phyloP scores from a whole-genome alignment of 2,797 vertebrate genomes.

The Schizopygopsis pylzovi region DNA sequence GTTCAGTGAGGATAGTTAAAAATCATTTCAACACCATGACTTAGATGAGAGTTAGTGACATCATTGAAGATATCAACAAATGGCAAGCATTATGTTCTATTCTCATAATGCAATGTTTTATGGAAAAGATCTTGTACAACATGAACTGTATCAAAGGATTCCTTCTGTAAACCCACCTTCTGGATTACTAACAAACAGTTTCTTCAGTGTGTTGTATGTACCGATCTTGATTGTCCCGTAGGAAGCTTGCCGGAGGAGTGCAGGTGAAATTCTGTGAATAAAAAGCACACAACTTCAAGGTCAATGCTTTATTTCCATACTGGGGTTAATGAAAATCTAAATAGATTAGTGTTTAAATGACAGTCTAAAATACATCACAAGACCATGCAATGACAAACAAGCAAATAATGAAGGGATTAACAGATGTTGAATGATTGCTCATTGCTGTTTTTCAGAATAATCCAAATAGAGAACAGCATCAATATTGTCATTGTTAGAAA shows the following conservation, averaged over 20 bases:
- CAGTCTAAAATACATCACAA: background rate
- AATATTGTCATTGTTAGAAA: background rate
- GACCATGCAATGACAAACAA: background rate
- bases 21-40: background rate
- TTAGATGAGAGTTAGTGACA: background rate
- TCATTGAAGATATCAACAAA: background rate
- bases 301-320: background rate
- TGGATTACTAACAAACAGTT: slow-evolving; percentile 88
- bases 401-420: background rate
- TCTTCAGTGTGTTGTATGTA: slow-evolving; percentile 95
- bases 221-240: slow-evolving; percentile 98
- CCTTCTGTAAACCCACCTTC: slow-evolving; percentile 81
- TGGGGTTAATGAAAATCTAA: background rate
- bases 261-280: slow-evolving; percentile 87
- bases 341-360: background rate
- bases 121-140: background rate
- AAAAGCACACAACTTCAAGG: background rate
- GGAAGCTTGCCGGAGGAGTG: slow-evolving; percentile 91
- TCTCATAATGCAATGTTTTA: background rate
- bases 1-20: background rate
- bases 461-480: background rate
- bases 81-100: background rate
- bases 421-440: too few relatives aligned
- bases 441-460: background rate
- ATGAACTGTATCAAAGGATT: background rate